Evolutionary conservation across 2,888 invertebrate species (phyloP).

Genomic region (Epistrophe eligans): DNA sequence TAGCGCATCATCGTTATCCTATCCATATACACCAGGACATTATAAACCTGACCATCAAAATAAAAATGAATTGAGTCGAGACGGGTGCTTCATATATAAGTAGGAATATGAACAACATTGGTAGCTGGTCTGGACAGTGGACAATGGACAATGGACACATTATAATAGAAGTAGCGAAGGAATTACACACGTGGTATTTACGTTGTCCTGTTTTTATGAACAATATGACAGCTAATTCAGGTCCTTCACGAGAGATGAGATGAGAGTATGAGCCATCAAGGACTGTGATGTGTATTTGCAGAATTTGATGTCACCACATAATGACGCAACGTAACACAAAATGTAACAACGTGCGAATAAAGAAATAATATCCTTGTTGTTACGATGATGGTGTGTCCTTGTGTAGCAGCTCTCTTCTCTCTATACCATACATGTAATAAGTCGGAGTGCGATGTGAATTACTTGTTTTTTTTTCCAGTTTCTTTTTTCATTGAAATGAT

Average conservation of each 20-base stretch:
- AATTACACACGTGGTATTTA: constrained; percentile 38
- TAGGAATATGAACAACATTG: constrained; percentile 27
- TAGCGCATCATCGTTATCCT: constrained; percentile 36
- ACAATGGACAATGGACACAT: no score
- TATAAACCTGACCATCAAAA: constrained; percentile 56
- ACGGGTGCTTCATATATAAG: constrained; percentile 8
- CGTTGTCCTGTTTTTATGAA: constrained; percentile 68
- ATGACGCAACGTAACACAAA: constrained; percentile 62
- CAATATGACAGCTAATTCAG: constrained; percentile 75
- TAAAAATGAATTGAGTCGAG: constrained; percentile 43
- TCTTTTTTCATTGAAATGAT: constrained; percentile 47
- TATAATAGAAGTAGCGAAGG: neutral
- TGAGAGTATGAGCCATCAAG: neutral
- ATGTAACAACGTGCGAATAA: constrained; percentile 73
- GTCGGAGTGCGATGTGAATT: constrained; percentile 12
- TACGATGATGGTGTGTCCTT: constrained; percentile 4
- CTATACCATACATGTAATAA: neutral
- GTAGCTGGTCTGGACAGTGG: neutral
- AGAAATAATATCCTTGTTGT: constrained; percentile 62
- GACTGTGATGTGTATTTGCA: constrained; percentile 49
- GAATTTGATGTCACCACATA: constrained; percentile 72
- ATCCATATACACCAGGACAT: constrained; percentile 24
- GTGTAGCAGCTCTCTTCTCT: neutral
- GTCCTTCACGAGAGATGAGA: constrained; percentile 43
- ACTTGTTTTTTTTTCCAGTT: constrained; percentile 8